Evolutionary conservation across 2,113 vertebrate genomes (phyloP).

Genomic region (Elephas maximus): DNA sequence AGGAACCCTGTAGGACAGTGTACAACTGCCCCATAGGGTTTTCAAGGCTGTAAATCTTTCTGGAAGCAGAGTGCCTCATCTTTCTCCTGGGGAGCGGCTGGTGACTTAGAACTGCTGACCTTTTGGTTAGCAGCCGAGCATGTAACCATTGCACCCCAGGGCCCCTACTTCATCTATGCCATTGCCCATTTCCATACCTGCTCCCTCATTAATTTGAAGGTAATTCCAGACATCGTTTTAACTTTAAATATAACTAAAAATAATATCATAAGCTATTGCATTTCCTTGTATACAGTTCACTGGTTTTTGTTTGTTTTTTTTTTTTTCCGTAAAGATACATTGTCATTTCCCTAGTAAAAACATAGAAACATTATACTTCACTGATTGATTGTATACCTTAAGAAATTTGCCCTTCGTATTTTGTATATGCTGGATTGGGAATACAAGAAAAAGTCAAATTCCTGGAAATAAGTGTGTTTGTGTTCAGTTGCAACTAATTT

Average conservation of each 20-base stretch:
- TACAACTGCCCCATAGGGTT: too few relatives aligned
- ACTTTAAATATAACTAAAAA: neutral
- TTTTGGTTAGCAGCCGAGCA: too few relatives aligned
- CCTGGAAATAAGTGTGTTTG: constrained; percentile 25
- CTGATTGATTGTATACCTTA: neutral
- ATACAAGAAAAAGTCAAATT: constrained; percentile 26
- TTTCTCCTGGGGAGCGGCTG: too few relatives aligned
- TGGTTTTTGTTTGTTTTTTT: neutral
- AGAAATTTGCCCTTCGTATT: constrained; percentile 15
- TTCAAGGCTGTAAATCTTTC: too few relatives aligned
- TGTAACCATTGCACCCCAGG: too few relatives aligned
- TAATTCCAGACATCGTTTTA: neutral
- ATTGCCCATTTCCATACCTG: neutral
- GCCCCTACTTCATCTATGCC: too few relatives aligned
- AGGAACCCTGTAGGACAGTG: too few relatives aligned
- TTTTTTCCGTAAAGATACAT: neutral
- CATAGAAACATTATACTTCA: constrained; percentile 2
- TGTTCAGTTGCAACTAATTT: neutral
- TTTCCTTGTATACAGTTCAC: neutral
- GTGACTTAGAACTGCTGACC: too few relatives aligned
- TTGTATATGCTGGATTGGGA: neutral
- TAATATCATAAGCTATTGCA: neutral
- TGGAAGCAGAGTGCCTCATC: too few relatives aligned
- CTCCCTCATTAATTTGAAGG: neutral
- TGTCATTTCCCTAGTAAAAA: constrained; percentile 53